Conservation (phyloP, 1,140 invertebrate genomes). For the Andricus grossulariae region DNA sequence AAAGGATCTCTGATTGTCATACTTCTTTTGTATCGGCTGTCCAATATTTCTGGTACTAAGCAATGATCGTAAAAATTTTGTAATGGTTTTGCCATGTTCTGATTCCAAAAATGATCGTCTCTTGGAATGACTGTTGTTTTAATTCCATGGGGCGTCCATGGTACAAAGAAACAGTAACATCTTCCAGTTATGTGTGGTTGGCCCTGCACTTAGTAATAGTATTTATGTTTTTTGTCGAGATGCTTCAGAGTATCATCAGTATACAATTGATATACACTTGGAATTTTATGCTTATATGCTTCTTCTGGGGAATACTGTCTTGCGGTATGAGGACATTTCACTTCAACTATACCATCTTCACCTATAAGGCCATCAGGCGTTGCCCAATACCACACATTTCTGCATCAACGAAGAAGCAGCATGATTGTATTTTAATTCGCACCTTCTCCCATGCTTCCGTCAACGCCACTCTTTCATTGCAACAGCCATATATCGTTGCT, state of each 20-base stretch:
- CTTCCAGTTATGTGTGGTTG: slow-evolving; percentile 47
- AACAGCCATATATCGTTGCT: too few relatives aligned
- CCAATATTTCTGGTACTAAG: slow-evolving; percentile 56
- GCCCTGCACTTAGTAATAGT: background rate
- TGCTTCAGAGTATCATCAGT: background rate
- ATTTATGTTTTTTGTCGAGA: background rate
- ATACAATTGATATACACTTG: background rate
- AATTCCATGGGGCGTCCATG: slow-evolving; percentile 47
- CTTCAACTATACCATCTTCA: slow-evolving; percentile 21
- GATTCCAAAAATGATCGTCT: slow-evolving; percentile 53
- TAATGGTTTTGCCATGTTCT: slow-evolving; percentile 43
- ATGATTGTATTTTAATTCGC: too few relatives aligned
- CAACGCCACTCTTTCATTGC: too few relatives aligned
- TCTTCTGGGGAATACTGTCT: slow-evolving; percentile 17
- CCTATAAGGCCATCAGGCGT: slow-evolving; percentile 34
- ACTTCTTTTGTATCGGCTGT: slow-evolving; percentile 49
- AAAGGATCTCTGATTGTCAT: slow-evolving; percentile 51
- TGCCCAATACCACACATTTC: background rate
- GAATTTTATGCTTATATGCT: slow-evolving; percentile 1
- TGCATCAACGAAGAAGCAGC: background rate
- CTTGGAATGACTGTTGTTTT: slow-evolving; percentile 39
- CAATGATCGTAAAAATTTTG: slow-evolving; percentile 51
- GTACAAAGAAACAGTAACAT: slow-evolving; percentile 36
- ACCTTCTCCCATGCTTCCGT: too few relatives aligned
- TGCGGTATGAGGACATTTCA: slow-evolving; percentile 12